Conservation (phyloP, 1,140 invertebrate genomes). For the Temnothorax longispinosus region DNA sequence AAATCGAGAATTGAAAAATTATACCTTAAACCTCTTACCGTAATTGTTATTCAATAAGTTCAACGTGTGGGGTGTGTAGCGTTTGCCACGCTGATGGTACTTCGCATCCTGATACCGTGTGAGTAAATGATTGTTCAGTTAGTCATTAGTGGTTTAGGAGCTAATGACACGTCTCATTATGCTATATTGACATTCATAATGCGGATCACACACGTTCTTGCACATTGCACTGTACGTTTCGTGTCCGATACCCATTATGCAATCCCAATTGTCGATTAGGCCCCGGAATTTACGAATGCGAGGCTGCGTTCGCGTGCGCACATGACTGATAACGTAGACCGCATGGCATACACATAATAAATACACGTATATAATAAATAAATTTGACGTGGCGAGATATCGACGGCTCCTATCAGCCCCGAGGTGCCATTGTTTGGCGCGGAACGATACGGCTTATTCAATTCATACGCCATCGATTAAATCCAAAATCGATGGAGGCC, state of each 20-base stretch:
- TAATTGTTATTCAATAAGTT: neutral
- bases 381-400: neutral
- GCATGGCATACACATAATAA: neutral
- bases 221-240: constrained; percentile 1
- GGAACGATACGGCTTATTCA: neutral
- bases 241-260: neutral
- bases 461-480: constrained; percentile 29
- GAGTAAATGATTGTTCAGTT: neutral
- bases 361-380: neutral
- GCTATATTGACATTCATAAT: neutral
- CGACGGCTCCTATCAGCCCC: neutral
- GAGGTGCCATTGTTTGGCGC: neutral
- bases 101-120: neutral
- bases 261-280: neutral
- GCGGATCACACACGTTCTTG: neutral
- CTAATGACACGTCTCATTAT: constrained; percentile 17
- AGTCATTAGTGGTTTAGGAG: neutral
- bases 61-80: neutral
- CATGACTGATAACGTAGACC: neutral
- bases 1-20: neutral
- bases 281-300: neutral
- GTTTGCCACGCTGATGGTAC: neutral
- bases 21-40: neutral
- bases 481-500: neutral
- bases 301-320: neutral